Conservation (phyloP, 1,140 invertebrate species). For the Drosophila mojavensis region DNA sequence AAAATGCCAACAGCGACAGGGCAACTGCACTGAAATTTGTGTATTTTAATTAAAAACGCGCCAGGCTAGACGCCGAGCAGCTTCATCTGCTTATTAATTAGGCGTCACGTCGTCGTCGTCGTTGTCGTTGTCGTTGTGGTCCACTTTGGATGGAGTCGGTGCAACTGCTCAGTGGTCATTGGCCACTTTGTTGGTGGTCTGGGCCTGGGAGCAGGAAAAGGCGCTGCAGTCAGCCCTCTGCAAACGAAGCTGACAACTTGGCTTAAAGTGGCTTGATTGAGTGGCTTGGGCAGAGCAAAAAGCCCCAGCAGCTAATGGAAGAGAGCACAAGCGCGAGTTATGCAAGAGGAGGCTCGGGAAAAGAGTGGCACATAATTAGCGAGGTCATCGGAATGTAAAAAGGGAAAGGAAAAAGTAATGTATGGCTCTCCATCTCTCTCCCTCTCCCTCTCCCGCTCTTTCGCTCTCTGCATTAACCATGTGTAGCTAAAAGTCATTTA, state of each 20-base stretch:
- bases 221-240: constrained; percentile 46
- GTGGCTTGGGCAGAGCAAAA: constrained; percentile 43
- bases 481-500: constrained; percentile 1
- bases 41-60: constrained; percentile 81
- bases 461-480: constrained; percentile 1
- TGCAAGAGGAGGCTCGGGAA: constrained; percentile 13
- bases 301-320: neutral
- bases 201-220: constrained; percentile 27
- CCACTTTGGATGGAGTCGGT: constrained; percentile 54
- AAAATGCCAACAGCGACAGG: constrained; percentile 65
- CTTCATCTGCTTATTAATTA: constrained; percentile 81
- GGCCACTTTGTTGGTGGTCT: constrained; percentile 71
- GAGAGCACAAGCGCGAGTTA: constrained; percentile 2
- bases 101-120: constrained; percentile 44
- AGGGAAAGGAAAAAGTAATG: constrained; percentile 11
- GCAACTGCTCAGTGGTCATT: constrained; percentile 23
- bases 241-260: constrained; percentile 65
- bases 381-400: constrained; percentile 19
- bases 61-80: constrained; percentile 53
- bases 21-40: constrained; percentile 74
- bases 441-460: too few species aligned
- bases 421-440: too few species aligned
- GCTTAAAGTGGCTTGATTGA: constrained; percentile 61
- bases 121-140: constrained; percentile 25
- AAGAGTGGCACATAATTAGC: constrained; percentile 25